Evolutionary conservation across 1,140 invertebrate species (phyloP).

Genomic region (Theocolax elegans): DNA sequence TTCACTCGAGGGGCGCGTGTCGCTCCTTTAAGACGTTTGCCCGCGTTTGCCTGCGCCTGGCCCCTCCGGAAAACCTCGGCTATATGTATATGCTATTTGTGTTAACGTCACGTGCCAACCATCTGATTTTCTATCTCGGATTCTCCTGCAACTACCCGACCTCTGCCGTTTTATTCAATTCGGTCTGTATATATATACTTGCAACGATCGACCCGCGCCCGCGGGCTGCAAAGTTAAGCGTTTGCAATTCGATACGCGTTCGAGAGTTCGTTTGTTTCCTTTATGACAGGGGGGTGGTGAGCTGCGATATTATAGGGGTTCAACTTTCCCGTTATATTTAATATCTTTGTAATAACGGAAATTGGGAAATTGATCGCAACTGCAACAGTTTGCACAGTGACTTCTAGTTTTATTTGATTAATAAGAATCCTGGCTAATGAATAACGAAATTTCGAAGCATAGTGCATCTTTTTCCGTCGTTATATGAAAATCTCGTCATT

Average conservation of each 20-base stretch:
- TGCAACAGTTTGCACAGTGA: too few species aligned
- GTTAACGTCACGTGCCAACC: constrained; percentile 21
- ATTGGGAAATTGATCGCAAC: neutral
- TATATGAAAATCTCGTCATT: too few species aligned
- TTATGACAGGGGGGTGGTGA: too few species aligned
- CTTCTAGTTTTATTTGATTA: too few species aligned
- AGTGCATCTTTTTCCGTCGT: too few species aligned
- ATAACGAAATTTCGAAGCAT: too few species aligned
- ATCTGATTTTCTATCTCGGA: constrained; percentile 33
- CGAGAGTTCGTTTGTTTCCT: constrained; percentile 13
- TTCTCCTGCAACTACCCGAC: too few species aligned
- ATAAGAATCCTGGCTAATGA: too few species aligned
- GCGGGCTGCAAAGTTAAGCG: constrained; percentile 12
- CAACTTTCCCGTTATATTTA: neutral
- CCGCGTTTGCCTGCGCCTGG: neutral
- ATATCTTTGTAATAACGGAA: neutral
- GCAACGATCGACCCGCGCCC: neutral
- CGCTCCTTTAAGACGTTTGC: constrained; percentile 13
- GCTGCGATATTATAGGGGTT: neutral
- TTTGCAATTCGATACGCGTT: constrained; percentile 15
- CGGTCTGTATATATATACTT: neutral
- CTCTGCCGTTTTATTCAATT: too few species aligned
- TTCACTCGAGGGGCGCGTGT: constrained; percentile 42
- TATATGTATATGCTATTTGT: constrained; percentile 7
- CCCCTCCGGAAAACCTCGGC: constrained; percentile 11